Percentiles rank a stretch among this genome's conserved stretches.
These are phyloP conservation scores for Pachycephus smyrnensis DNA, from an alignment of 2,888 invertebrate genomes.

Conservation along the genomic window DNA sequence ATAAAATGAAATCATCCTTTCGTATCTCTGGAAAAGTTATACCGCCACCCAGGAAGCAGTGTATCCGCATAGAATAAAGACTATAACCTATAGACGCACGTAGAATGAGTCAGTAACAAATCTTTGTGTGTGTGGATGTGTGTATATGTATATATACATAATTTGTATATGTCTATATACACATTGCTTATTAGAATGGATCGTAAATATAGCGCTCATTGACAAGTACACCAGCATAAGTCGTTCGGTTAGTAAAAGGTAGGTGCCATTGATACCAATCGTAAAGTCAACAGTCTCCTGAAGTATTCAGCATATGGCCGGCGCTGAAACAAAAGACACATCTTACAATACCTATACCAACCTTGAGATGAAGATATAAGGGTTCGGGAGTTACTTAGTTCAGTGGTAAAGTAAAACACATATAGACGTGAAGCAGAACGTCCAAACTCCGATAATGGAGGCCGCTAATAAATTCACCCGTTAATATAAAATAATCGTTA, in stretches of 20 bases:
- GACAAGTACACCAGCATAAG: neutral
- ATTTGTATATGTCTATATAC: neutral
- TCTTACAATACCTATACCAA: neutral
- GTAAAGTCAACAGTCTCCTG: neutral
- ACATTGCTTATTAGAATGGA: neutral
- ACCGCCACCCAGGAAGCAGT: neutral
- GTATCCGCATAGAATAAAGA: neutral
- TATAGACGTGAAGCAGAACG: conserved; percentile 23
- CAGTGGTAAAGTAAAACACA: neutral
- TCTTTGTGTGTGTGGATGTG: too few species aligned
- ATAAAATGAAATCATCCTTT: conserved; percentile 56
- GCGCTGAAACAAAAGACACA: neutral
- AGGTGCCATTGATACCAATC: neutral
- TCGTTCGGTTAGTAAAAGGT: neutral
- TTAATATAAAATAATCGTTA: conserved; percentile 64
- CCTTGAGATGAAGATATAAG: neutral
- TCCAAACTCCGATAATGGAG: conserved; percentile 59
- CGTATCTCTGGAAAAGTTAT: conserved; percentile 15
- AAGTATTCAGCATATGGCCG: neutral
- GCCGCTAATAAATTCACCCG: conserved; percentile 60
- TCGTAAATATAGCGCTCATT: neutral
- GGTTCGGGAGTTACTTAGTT: neutral
- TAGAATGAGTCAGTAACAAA: neutral
- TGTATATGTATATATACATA: too few species aligned
- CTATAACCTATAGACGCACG: neutral